Evolutionary conservation across 2,113 vertebrate genomes (phyloP).

Genomic region (Acanthisitta chloris): DNA sequence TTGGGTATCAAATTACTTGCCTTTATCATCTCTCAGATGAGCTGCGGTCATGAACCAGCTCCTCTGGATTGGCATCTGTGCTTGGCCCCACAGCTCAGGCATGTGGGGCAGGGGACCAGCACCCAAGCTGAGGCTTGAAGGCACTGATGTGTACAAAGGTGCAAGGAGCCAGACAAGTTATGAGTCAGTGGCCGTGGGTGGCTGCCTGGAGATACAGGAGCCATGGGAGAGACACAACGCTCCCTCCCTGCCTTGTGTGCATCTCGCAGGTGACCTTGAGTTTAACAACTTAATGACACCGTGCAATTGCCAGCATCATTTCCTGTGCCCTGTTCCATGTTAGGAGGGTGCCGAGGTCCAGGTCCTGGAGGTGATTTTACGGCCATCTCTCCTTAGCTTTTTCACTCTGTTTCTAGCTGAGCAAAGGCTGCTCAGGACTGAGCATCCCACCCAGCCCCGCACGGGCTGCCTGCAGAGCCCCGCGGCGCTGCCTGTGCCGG

Average conservation of each 20-base stretch:
- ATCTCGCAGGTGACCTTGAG: background rate
- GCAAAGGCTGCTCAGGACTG: background rate
- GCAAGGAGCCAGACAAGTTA: background rate
- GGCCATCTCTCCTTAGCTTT: background rate
- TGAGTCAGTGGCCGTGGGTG: background rate
- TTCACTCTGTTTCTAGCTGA: background rate
- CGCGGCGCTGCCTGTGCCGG: background rate
- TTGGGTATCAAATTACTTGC: background rate
- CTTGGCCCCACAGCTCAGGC: background rate
- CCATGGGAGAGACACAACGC: rapidly evolving
- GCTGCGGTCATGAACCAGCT: background rate
- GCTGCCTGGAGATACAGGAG: background rate
- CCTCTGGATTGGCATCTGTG: rapidly evolving
- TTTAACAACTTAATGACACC: background rate
- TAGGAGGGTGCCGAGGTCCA: background rate
- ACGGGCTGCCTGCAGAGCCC: background rate
- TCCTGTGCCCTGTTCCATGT: background rate
- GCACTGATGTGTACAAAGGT: background rate
- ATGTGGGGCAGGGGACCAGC: background rate
- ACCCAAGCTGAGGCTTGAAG: background rate
- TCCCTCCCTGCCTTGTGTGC: background rate
- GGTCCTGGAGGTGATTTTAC: background rate
- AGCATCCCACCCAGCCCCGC: rapidly evolving
- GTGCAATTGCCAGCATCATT: background rate
- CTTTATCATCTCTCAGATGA: background rate